These are phyloP conservation scores for Pygocentrus nattereri DNA, from an alignment of 2,797 vertebrate genomes.

Conservation along the genomic window DNA sequence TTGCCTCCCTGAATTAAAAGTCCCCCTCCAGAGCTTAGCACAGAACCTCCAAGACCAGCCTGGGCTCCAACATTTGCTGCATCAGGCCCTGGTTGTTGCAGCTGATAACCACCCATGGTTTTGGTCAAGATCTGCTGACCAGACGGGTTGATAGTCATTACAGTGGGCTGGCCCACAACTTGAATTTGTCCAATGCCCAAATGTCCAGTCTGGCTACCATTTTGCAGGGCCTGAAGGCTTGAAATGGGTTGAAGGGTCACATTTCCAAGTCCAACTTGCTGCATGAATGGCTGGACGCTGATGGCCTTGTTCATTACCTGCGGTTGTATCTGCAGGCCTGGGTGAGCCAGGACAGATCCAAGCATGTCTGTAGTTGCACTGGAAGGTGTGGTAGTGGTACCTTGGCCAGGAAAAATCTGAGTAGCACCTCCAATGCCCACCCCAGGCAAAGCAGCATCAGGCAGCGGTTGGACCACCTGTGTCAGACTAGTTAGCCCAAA, in stretches of 20 bases:
- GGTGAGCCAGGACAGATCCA: conserved; percentile 85
- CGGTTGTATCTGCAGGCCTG: conserved; percentile 83
- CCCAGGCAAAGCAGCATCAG: conserved; percentile 79
- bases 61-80: conserved; percentile 75
- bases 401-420: conserved; percentile 84
- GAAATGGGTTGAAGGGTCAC: conserved; percentile 95
- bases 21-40: conserved; percentile 76
- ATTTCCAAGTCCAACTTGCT: conserved; percentile 90
- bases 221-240: conserved; percentile 90
- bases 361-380: conserved; percentile 84
- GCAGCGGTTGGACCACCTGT: conserved; percentile 86
- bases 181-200: conserved; percentile 94
- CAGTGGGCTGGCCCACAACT: conserved; percentile 91
- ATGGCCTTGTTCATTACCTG: conserved; percentile 95
- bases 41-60: conserved; percentile 74
- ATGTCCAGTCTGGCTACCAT: conserved; percentile 89
- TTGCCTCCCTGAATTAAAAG: conserved; percentile 93
- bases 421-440: conserved; percentile 77
- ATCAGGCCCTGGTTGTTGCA: conserved; percentile 86
- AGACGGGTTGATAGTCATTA: conserved; percentile 97
- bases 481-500: conserved; percentile 92
- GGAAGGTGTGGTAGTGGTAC: conserved; percentile 70
- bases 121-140: conserved; percentile 90
- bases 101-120: conserved; percentile 88
- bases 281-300: conserved; percentile 93